A percentile compares a stretch with the other conserved stretches of the same genome.
phyloP scores from a whole-genome alignment of 2,888 invertebrate genomes.

The Blera fallax region DNA sequence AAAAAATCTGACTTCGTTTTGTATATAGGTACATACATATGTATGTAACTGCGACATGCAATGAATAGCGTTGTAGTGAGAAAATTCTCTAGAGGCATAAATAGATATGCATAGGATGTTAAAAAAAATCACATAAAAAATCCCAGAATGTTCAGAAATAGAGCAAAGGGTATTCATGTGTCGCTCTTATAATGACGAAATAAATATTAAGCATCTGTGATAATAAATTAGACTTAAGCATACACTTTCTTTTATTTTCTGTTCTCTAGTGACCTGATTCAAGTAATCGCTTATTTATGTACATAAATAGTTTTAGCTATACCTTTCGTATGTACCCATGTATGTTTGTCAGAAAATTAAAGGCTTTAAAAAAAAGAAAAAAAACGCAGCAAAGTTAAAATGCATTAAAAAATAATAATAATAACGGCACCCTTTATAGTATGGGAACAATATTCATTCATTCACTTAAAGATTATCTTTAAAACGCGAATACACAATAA shows the following conservation, averaged over 20 bases:
- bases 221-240: constrained; percentile 16
- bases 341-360: neutral
- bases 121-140: neutral
- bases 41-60: no score
- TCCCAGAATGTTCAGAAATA: neutral
- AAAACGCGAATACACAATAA: constrained; percentile 18
- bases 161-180: neutral
- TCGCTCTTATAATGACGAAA: neutral
- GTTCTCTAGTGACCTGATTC: neutral
- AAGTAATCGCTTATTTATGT: neutral
- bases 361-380: neutral
- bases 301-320: neutral
- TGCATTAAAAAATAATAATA: neutral
- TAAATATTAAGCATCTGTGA: constrained; percentile 1
- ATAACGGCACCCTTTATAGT: neutral
- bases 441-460: neutral
- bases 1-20: no score
- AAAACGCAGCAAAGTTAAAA: neutral
- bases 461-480: neutral
- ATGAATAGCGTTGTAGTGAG: no score
- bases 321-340: neutral
- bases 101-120: no score
- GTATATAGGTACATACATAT: no score
- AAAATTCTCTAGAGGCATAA: no score
- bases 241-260: neutral